Percentiles rank a stretch among this genome's conserved stretches.
Conservation (phyloP, 2,797 vertebrate genomes). For the Prionace glauca region DNA sequence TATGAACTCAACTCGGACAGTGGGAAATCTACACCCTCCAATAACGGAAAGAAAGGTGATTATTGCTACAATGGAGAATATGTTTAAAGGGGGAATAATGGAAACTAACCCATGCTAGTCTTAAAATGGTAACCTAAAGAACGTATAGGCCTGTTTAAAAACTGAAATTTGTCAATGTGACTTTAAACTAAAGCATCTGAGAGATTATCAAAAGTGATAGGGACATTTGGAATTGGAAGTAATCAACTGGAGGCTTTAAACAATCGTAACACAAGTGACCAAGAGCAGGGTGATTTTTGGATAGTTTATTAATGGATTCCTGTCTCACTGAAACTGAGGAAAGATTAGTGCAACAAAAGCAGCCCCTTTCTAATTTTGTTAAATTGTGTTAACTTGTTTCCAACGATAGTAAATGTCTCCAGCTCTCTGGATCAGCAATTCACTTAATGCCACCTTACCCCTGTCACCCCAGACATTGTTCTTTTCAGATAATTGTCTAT, state of each 20-base stretch:
- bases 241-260: not conserved
- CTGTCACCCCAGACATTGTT: too few species aligned
- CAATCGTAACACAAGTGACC: not conserved
- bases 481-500: too few species aligned
- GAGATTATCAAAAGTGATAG: not conserved
- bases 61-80: not conserved
- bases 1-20: constrained; percentile 97
- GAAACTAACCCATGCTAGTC: not conserved
- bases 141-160: not conserved
- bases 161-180: not conserved
- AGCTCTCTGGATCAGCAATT: too few species aligned
- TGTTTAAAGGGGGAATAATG: not conserved
- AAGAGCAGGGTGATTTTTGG: not conserved
- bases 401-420: not conserved
- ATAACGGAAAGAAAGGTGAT: constrained; percentile 94
- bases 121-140: not conserved
- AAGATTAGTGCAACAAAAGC: not conserved
- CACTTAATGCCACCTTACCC: too few species aligned
- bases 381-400: not conserved
- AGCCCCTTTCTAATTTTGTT: not conserved
- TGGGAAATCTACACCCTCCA: constrained; percentile 94
- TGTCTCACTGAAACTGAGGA: not conserved
- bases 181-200: not conserved
- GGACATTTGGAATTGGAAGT: not conserved
- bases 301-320: not conserved